These are phyloP conservation scores for Brachyrhaphis roseni DNA, from an alignment of 2,797 vertebrate species.

Conservation along the genomic window DNA sequence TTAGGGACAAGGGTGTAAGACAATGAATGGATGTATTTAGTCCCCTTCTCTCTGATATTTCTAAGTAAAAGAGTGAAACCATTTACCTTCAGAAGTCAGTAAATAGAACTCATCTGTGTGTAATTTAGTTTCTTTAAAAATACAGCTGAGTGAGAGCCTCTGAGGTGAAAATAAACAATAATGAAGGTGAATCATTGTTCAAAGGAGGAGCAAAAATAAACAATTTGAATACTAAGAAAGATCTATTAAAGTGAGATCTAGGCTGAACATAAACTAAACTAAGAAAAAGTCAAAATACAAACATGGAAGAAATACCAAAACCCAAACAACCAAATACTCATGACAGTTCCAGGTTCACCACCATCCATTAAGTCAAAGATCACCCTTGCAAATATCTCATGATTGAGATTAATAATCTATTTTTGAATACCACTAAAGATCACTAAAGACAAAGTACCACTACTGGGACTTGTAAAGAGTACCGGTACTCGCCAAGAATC, in stretches of 20 bases:
- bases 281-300: background rate
- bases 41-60: background rate
- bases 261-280: background rate
- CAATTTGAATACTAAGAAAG: background rate
- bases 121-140: no score
- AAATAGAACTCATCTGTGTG: background rate
- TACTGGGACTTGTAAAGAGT: background rate
- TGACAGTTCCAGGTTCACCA: background rate
- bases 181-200: background rate
- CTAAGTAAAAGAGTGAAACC: background rate
- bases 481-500: background rate
- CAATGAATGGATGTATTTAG: background rate
- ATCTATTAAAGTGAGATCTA: background rate
- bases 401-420: background rate
- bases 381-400: background rate
- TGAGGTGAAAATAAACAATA: background rate
- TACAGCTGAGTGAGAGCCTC: background rate
- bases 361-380: background rate
- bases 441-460: background rate
- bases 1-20: no score
- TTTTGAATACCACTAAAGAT: background rate
- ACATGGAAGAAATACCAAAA: background rate
- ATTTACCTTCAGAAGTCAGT: background rate
- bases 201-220: background rate
- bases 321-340: background rate